Conservation (phyloP, 2,888 invertebrate genomes). For the Tridacna gigas region DNA sequence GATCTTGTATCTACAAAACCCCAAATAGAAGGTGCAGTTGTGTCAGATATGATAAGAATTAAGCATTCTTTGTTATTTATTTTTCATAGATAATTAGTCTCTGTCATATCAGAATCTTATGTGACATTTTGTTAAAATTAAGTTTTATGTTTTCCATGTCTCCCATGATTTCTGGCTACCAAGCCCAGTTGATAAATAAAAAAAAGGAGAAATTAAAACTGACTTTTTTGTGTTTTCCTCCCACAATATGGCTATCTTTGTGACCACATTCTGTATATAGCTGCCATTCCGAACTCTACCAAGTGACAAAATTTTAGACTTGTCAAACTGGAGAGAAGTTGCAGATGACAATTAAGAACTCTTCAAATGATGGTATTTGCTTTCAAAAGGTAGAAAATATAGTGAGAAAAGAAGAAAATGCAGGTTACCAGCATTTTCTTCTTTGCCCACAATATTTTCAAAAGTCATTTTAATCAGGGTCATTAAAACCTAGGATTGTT, state of each 20-base stretch:
- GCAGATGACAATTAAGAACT: background rate
- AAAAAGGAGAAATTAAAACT: background rate
- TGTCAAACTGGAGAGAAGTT: background rate
- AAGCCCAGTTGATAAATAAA: conserved; percentile 70
- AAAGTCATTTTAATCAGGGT: no score
- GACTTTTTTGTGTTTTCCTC: background rate
- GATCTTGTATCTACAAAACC: no score
- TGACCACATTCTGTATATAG: background rate
- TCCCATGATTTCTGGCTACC: conserved; percentile 69
- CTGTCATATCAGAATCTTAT: no score
- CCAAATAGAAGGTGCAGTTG: no score
- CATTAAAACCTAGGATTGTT: no score
- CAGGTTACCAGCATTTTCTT: no score
- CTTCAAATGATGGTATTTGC: background rate
- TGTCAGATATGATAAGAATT: no score
- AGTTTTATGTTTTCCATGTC: conserved; percentile 3
- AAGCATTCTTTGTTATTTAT: no score
- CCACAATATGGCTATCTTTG: background rate
- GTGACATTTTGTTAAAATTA: background rate
- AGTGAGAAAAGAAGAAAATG: no score
- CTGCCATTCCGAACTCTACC: background rate
- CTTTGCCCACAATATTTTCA: no score
- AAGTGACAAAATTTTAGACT: background rate
- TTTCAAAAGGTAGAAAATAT: background rate
- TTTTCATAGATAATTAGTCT: no score